Base-by-base conservation (phyloP, 2,888 invertebrate species). In the Cremastinae sp. region DNA sequence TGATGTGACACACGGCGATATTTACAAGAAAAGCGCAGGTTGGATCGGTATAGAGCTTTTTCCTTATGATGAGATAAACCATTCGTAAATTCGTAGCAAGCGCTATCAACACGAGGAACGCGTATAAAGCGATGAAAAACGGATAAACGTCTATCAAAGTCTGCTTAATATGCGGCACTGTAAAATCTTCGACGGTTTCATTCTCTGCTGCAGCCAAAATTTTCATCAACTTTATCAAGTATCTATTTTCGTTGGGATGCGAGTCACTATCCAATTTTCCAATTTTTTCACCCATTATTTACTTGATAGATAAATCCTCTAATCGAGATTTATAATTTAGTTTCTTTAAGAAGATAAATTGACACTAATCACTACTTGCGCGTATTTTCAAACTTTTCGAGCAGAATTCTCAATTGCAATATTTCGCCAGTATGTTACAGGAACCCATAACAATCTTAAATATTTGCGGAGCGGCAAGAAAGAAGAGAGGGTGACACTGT, bases 21-120 rank as follows among this genome's bases (percentile, higher is more conserved):
- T 94, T 95, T 74, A 93, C 91, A 51, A 95, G 90, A 85, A 94
- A 94, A 75, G 92, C 91, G 85, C 92, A 93, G 5, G 94, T 94
- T 16, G 93, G 92, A 83, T 94, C 93, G 77, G 91, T 90, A 87
- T 92, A 93, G 7, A 94, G 88, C 71, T 91, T 90, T 78, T 91
- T 88, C 43, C 90, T 90, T 75, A 91, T 83, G 7, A 92, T 90
- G 82, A 93, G 91, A 64, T 91, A 90, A 41, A 93, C 88, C 84
- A 94, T 92, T 39, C 91, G 91, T 0, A 92, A 83, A 87, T 95
- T 95, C 68, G 92, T 90, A 1, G 92, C 78, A 0, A 92, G 90
- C 7, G 94, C 94, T 14, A 91, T 82, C 74, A 91, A 79, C 0
- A 93, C 91, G 45, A 95, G 88, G 0, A 92, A 75, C 0, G 91